Conservation (phyloP, 1,140 invertebrate species). For the Hyles euphorbiae region DNA sequence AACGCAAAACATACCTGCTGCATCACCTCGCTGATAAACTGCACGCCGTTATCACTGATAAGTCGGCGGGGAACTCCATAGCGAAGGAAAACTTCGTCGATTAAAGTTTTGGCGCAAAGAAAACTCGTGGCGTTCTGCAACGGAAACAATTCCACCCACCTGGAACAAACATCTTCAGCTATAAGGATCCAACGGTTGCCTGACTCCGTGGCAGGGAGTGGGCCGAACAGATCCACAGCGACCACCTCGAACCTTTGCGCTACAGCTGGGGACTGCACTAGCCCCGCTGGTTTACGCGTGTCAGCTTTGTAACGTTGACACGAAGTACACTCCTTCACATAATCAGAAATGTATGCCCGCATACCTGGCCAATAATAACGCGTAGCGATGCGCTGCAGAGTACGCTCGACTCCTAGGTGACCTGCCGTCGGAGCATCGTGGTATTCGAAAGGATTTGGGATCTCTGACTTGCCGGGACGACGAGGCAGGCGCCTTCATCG, state of each 20-base stretch:
- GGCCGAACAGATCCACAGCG: constrained; percentile 29
- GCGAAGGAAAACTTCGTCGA: constrained; percentile 25
- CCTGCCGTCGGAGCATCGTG: constrained; percentile 24
- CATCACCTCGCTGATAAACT: constrained; percentile 31
- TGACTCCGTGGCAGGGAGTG: constrained; percentile 9
- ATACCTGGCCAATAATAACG: constrained; percentile 39
- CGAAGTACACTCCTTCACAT: constrained; percentile 22
- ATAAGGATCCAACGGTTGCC: constrained; percentile 13
- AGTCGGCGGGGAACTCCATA: constrained; percentile 29
- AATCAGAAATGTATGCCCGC: constrained; percentile 25
- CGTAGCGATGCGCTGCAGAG: constrained; percentile 19
- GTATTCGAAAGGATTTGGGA: constrained; percentile 16
- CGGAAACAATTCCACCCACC: constrained; percentile 26
- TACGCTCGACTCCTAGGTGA: constrained; percentile 35
- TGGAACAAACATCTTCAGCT: constrained; percentile 31
- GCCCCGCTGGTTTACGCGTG: constrained; percentile 34
- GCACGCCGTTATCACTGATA: constrained; percentile 35
- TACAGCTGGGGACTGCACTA: constrained; percentile 23
- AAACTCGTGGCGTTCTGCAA: constrained; percentile 30
- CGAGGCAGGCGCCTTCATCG: background rate
- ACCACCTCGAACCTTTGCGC: constrained; percentile 31
- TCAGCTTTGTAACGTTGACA: constrained; percentile 37
- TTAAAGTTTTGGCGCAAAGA: constrained; percentile 25
- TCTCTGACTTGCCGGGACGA: constrained; percentile 10
- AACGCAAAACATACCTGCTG: constrained; percentile 19